Percentiles rank a stretch among this genome's conserved stretches.
These are phyloP conservation scores for Strigamia maritima DNA, from an alignment of 2,888 invertebrate species.

Conservation along the genomic window DNA sequence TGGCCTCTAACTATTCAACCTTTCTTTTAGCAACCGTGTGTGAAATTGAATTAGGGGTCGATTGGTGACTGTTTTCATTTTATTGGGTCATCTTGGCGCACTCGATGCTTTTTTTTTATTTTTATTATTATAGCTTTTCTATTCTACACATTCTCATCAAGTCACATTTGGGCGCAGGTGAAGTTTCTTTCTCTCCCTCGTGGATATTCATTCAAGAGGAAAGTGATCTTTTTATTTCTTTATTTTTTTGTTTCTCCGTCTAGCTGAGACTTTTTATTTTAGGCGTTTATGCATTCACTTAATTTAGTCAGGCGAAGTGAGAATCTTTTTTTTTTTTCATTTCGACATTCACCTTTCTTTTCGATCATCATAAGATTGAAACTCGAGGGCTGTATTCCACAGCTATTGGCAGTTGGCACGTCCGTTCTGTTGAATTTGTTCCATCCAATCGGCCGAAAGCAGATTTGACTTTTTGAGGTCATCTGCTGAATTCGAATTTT, in stretches of 20 bases:
- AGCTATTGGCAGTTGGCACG: not conserved
- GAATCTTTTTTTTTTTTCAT: not conserved
- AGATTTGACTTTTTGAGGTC: not conserved
- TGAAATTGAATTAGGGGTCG: not conserved
- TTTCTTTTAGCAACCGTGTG: not conserved
- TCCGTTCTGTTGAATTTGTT: not conserved
- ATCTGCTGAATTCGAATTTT: not conserved
- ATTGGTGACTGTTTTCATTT: constrained; percentile 4
- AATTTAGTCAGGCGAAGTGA: not conserved
- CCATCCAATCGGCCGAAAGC: not conserved
- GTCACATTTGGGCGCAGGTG: not conserved
- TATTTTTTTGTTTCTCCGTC: not conserved
- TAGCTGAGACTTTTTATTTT: no score
- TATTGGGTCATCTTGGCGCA: not conserved
- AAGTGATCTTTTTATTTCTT: not conserved
- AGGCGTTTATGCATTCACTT: not conserved
- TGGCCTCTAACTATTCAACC: not conserved
- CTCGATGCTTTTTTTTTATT: not conserved
- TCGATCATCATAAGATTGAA: not conserved
- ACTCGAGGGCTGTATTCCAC: not conserved
- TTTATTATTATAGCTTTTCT: not conserved
- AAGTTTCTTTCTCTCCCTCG: not conserved
- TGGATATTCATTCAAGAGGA: not conserved
- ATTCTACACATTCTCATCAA: not conserved
- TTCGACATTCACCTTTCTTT: not conserved